Evolutionary conservation across 2,797 vertebrate genomes (phyloP).

Genomic region (Pyrocephalus nanus): DNA sequence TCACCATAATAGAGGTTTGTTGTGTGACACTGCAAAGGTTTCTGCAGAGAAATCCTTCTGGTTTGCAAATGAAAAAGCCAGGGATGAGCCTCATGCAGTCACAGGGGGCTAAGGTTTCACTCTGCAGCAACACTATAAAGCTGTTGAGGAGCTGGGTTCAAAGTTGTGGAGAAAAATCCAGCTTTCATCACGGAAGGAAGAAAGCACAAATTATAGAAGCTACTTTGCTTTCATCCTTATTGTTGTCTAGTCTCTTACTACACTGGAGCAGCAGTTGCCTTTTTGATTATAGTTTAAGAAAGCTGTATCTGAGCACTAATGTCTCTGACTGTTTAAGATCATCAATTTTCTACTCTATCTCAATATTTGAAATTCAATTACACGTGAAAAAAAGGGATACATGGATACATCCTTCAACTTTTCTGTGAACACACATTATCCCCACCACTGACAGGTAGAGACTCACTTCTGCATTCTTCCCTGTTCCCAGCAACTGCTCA

Average conservation of each 20-base stretch:
- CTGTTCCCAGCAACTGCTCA: neutral
- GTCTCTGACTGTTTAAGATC: neutral
- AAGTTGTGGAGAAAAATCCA: neutral
- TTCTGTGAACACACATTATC: neutral
- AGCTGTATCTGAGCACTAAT: neutral
- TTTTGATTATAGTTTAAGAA: neutral
- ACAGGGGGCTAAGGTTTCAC: neutral
- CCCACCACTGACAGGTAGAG: neutral
- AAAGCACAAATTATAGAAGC: neutral
- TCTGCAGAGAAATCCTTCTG: neutral
- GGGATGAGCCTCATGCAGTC: neutral
- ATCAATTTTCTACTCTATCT: neutral
- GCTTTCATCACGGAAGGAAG: neutral
- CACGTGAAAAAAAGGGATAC: neutral
- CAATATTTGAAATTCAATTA: neutral
- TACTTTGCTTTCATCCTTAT: neutral
- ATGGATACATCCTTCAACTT: neutral
- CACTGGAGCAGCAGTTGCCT: neutral
- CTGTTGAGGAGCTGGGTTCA: neutral
- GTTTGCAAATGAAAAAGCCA: neutral
- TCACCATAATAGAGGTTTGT: neutral
- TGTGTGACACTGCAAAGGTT: neutral
- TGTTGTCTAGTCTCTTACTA: neutral
- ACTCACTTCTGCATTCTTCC: neutral
- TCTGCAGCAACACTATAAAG: neutral